A percentile compares a stretch with the other conserved stretches of the same genome.
Evolutionary conservation across 2,888 invertebrate species (phyloP).

Genomic region (Octodonta nipae): DNA sequence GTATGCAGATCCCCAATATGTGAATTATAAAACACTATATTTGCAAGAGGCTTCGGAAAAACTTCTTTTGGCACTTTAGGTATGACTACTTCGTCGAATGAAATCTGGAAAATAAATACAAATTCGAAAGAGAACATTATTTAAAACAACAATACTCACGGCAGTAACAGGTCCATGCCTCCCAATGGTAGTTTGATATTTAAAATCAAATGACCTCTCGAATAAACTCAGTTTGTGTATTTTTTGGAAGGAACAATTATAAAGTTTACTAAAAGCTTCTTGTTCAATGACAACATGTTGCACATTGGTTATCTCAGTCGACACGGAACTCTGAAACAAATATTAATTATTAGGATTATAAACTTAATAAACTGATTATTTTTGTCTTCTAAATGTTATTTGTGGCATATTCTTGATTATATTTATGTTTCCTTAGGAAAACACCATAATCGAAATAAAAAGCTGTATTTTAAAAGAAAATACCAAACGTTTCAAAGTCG

Average conservation of each 20-base stretch:
- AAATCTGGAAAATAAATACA: conserved; percentile 41
- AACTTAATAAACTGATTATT: too few species aligned
- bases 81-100: conserved; percentile 46
- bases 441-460: too few species aligned
- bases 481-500: too few species aligned
- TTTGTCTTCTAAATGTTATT: too few species aligned
- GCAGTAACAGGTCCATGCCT: conserved; percentile 48
- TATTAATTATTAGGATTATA: conserved; percentile 4
- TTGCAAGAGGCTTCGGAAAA: conserved; percentile 52
- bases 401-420: too few species aligned
- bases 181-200: conserved; percentile 42
- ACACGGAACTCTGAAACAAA: conserved; percentile 44
- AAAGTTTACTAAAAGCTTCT: conserved; percentile 52
- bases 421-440: too few species aligned
- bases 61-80: conserved; percentile 46
- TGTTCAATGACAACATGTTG: conserved; percentile 46
- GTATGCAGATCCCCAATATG: conserved; percentile 43
- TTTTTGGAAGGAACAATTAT: conserved; percentile 45
- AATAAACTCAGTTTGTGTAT: conserved; percentile 44
- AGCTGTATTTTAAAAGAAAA: too few species aligned
- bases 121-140: too few species aligned
- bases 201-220: conserved; percentile 50
- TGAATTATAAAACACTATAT: conserved; percentile 43
- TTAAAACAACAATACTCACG: too few species aligned
- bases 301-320: conserved; percentile 46